These are phyloP conservation scores for Yasuhikotakia modesta DNA, from an alignment of 2,797 vertebrate genomes.

Conservation along the genomic window DNA sequence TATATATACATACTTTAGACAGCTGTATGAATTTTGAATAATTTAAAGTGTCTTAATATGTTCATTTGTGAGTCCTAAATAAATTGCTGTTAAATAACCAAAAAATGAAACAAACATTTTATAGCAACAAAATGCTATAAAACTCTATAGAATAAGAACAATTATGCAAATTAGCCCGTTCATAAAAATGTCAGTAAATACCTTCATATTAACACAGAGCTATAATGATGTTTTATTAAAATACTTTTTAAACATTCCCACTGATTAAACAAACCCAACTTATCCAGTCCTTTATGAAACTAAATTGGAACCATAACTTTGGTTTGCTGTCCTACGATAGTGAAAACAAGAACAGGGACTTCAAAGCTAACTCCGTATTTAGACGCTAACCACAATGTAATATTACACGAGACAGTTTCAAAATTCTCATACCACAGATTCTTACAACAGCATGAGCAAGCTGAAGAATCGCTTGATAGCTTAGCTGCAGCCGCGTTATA, in stretches of 20 bases:
- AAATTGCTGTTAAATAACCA: too few relatives aligned
- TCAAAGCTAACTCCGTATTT: constrained; percentile 55
- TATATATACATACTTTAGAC: too few relatives aligned
- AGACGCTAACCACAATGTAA: constrained; percentile 59
- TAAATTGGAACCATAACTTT: constrained; percentile 54
- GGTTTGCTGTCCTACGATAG: constrained; percentile 45
- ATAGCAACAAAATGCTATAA: too few relatives aligned
- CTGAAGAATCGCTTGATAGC: constrained; percentile 49
- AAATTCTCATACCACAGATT: constrained; percentile 53
- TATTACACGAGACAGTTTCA: constrained; percentile 55
- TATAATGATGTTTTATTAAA: constrained; percentile 12
- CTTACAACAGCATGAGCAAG: constrained; percentile 53
- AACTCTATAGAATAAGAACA: too few relatives aligned
- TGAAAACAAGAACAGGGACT: constrained; percentile 52
- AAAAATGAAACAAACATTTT: too few relatives aligned
- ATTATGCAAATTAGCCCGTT: too few relatives aligned
- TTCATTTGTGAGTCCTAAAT: too few relatives aligned
- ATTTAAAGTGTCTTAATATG: too few relatives aligned
- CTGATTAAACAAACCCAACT: constrained; percentile 30
- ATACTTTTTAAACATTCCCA: constrained; percentile 5
- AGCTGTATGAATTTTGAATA: too few relatives aligned
- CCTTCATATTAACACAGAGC: neutral
- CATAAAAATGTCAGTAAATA: too few relatives aligned
- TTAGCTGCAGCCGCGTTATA: constrained; percentile 29
- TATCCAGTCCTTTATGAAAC: constrained; percentile 37